Evolutionary conservation across 2,113 vertebrate genomes (phyloP).

Genomic region (Poeciliopsis occidentalis): DNA sequence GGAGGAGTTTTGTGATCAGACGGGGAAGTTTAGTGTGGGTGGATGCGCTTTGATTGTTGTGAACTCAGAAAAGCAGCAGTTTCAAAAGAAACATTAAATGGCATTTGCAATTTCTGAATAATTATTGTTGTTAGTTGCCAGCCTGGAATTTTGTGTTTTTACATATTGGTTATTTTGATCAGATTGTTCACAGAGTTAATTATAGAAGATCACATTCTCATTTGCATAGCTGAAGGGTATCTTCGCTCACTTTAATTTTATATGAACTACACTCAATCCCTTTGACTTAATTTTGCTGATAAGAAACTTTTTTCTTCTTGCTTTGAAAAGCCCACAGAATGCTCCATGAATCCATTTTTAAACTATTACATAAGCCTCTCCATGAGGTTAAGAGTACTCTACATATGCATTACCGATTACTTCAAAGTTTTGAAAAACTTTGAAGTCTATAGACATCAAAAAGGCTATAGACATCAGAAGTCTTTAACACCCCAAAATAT

Average conservation of each 20-base stretch:
- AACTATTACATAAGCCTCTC: slow-evolving; percentile 31
- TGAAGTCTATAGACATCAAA: slow-evolving; percentile 10
- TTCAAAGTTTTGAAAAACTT: slow-evolving; percentile 11
- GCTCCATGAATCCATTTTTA: slow-evolving; percentile 43
- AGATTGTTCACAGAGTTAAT: slow-evolving; percentile 32
- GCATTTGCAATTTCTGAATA: slow-evolving; percentile 36
- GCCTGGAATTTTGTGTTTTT: slow-evolving; percentile 20
- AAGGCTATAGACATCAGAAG: slow-evolving; percentile 5
- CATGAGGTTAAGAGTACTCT: slow-evolving; percentile 21
- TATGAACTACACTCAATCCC: slow-evolving; percentile 46
- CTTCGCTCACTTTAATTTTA: slow-evolving; percentile 53
- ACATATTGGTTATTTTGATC: slow-evolving; percentile 26
- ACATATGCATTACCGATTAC: slow-evolving; percentile 22
- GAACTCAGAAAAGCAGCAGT: neutral
- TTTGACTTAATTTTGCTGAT: slow-evolving; percentile 53
- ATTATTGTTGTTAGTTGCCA: slow-evolving; percentile 50
- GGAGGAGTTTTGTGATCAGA: slow-evolving; percentile 45
- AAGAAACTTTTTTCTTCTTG: slow-evolving; percentile 42
- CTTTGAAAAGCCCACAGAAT: slow-evolving; percentile 54
- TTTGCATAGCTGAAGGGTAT: slow-evolving; percentile 50
- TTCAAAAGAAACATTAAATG: slow-evolving; percentile 47
- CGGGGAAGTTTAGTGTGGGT: slow-evolving; percentile 41
- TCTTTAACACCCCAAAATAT: slow-evolving; percentile 22
- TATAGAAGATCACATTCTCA: slow-evolving; percentile 50
- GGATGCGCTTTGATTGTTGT: slow-evolving; percentile 31